Percentiles rank a stretch among this genome's conserved stretches.
Conservation (phyloP, 2,888 invertebrate genomes). For the Lathronympha strigana region DNA sequence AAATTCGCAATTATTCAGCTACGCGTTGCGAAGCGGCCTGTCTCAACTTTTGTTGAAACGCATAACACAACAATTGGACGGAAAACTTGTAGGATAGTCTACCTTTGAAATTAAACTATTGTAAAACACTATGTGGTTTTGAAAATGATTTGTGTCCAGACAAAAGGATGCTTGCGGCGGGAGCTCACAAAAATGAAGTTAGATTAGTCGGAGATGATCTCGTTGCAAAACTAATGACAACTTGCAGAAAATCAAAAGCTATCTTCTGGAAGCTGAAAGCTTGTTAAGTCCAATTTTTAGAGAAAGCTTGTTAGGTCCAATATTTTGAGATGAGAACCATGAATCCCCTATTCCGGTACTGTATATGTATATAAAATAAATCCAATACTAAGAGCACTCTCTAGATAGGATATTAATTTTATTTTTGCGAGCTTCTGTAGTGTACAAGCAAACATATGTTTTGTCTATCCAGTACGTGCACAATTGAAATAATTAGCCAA, state of each 20-base stretch:
- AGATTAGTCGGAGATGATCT: no score
- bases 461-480: not conserved
- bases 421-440: not conserved
- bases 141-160: not conserved
- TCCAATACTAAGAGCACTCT: no score
- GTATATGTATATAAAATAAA: no score
- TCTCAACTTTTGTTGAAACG: conserved; percentile 29
- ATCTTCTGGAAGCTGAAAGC: no score
- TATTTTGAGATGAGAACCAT: no score
- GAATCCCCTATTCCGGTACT: no score
- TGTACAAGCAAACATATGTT: not conserved
- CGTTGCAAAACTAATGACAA: no score
- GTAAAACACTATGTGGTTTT: conserved; percentile 9
- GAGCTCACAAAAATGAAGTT: not conserved
- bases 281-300: no score
- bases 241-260: no score
- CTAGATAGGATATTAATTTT: no score
- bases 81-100: conserved; percentile 26
- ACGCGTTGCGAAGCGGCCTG: conserved; percentile 40
- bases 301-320: no score
- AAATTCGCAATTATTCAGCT: conserved; percentile 41
- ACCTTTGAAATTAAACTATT: conserved; percentile 14
- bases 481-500: not conserved
- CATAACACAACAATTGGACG: conserved; percentile 33
- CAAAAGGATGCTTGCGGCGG: not conserved